Evolutionary conservation across 2,888 invertebrate species (phyloP).

Genomic region (Drosophila limbata): DNA sequence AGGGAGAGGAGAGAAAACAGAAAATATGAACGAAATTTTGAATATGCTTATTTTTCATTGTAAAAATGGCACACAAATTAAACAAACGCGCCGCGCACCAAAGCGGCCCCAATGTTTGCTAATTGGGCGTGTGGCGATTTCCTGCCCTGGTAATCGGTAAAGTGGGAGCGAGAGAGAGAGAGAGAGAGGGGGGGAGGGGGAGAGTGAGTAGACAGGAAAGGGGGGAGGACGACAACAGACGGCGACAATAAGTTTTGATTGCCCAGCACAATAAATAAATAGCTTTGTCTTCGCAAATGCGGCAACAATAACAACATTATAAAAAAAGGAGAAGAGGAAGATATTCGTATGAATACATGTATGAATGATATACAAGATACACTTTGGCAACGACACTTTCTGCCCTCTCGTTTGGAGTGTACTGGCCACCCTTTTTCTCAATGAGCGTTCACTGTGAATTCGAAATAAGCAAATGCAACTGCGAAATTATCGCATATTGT

Average conservation of each 20-base stretch:
- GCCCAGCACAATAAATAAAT: constrained; percentile 71
- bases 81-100: constrained; percentile 76
- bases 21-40: background rate
- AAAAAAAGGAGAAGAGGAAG: background rate
- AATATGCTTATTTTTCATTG: constrained; percentile 54
- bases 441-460: constrained; percentile 44
- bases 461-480: constrained; percentile 44
- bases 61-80: constrained; percentile 71
- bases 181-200: background rate
- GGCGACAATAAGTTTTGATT: constrained; percentile 79
- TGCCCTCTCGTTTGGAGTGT: background rate
- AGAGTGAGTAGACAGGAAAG: background rate
- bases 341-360: background rate
- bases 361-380: background rate
- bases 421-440: constrained; percentile 20
- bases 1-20: background rate
- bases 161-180: background rate
- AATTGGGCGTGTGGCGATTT: constrained; percentile 81
- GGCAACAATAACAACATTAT: background rate
- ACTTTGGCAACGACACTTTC: constrained; percentile 11
- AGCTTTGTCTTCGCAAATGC: constrained; percentile 62
- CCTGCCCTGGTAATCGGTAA: constrained; percentile 49
- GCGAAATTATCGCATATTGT: constrained; percentile 38
- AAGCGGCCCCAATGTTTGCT: constrained; percentile 69
- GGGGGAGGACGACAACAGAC: constrained; percentile 5